These are phyloP conservation scores for Genyomyrus donnyi DNA, from an alignment of 2,113 vertebrate genomes.

Conservation along the genomic window DNA sequence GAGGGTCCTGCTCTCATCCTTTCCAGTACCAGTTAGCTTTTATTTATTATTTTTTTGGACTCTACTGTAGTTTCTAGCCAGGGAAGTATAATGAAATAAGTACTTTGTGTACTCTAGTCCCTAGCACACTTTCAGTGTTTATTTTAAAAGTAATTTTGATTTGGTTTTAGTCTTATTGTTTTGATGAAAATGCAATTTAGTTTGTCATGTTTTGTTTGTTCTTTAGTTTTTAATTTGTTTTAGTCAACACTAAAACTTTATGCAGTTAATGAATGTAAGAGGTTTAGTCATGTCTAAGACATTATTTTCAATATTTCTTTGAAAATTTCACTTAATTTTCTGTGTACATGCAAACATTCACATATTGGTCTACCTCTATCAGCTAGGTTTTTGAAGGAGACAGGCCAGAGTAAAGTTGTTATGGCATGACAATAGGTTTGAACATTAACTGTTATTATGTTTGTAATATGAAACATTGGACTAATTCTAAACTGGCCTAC, in stretches of 20 bases:
- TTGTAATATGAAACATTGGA: neutral
- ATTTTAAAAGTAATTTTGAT: neutral
- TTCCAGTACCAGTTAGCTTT: neutral
- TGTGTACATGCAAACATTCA: neutral
- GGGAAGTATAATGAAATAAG: neutral
- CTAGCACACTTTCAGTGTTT: neutral
- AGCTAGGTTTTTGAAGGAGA: neutral
- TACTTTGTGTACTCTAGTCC: neutral
- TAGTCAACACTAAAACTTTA: neutral
- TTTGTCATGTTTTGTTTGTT: neutral
- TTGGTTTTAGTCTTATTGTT: neutral
- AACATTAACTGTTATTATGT: neutral
- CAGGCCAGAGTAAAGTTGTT: neutral
- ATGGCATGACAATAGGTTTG: neutral
- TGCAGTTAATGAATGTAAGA: neutral
- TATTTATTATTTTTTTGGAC: neutral
- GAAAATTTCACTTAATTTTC: neutral
- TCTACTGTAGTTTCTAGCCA: slow-evolving; percentile 19
- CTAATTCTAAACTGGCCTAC: neutral
- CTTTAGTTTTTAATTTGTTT: neutral
- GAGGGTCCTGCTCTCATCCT: neutral
- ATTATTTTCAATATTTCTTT: neutral
- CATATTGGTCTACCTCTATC: neutral
- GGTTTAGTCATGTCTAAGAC: neutral
- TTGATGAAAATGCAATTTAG: neutral